These are phyloP conservation scores for Leucozona laternaria DNA, from an alignment of 2,888 invertebrate species.

Conservation along the genomic window DNA sequence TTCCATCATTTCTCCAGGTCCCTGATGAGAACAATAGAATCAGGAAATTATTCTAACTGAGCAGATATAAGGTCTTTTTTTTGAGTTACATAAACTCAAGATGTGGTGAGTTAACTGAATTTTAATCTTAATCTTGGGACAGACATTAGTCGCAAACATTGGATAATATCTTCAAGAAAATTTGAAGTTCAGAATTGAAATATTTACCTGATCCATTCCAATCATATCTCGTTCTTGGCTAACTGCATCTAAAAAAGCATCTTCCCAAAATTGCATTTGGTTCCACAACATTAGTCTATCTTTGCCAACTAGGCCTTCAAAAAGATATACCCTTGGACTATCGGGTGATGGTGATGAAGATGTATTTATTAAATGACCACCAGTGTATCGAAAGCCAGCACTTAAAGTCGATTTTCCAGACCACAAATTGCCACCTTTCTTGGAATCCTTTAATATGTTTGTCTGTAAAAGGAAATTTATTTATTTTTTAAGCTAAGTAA, in stretches of 20 bases:
- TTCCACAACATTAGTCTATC: constrained; percentile 95
- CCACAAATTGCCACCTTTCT: constrained; percentile 94
- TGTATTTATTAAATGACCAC: constrained; percentile 93
- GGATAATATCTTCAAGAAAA: too few species aligned
- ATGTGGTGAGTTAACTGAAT: too few species aligned
- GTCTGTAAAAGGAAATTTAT: constrained; percentile 78
- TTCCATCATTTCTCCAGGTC: constrained; percentile 99
- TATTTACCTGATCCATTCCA: constrained; percentile 99
- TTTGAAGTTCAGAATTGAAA: too few species aligned
- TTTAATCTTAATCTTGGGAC: too few species aligned
- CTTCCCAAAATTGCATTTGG: constrained; percentile 99
- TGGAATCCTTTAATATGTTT: constrained; percentile 86
- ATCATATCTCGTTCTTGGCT: constrained; percentile 99
- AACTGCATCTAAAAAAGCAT: constrained; percentile 98
- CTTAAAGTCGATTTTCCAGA: constrained; percentile 95
- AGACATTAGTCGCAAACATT: too few species aligned
- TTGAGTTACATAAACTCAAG: too few species aligned
- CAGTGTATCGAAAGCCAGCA: constrained; percentile 93
- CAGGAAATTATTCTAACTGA: too few species aligned
- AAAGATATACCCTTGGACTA: constrained; percentile 94
- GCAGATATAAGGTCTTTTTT: too few species aligned
- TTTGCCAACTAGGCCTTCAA: constrained; percentile 91
- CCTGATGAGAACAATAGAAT: constrained; percentile 84
- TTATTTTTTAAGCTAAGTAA: neutral
- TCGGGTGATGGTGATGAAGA: constrained; percentile 94